Evolutionary conservation across 1,140 invertebrate species (phyloP), one percentile per base, ranked within the genome.

Genomic region (Papilio polyxenes): DNA sequence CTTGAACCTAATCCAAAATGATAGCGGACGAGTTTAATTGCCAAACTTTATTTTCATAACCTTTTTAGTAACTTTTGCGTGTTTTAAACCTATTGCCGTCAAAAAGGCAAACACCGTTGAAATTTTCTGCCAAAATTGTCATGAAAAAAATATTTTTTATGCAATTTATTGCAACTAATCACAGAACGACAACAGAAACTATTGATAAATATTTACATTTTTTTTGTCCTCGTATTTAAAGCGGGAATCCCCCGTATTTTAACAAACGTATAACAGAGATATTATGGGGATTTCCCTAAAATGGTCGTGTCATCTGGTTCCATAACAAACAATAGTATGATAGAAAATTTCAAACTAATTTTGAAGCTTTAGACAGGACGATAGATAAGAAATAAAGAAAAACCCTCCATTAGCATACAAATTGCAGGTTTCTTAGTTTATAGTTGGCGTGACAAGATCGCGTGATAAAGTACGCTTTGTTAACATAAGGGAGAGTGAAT

Each of bases 1-100:
- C 65, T 72, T 72, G 65, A 72, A 72, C 6, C 31, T 72, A 72
- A 37, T 72, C 65, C 65, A 72, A 69, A 65, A 69, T 37, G 11
- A 69, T 69, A n/a, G 17, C 65, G 13, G 15, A 40, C 13, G 17
- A 15, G 65, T 11, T 72, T 62, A 7, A 72, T 72, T 72, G 65
- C 11, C 11, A 23, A 8, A 15, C 6, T 59, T 59, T 8, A 62
- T 62, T 44, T 7, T 44, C 13, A 59, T 59, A 59, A 59, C 56
- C 56, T 59, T 59, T 59, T 20, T 59, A 53, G 56, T 37, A 37
- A 15, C 31, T 72, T 31, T 65, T 65, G 23, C 20, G 11, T 65
- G 10, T 65, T 65, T 65, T 31, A 65, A 23, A 31, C 20, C 10
- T 37, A 31, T 37, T 31, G 51, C 10, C 15, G 15, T 53, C 51